Conservation (phyloP, 2,113 vertebrate genomes). For the Cettia cetti region DNA sequence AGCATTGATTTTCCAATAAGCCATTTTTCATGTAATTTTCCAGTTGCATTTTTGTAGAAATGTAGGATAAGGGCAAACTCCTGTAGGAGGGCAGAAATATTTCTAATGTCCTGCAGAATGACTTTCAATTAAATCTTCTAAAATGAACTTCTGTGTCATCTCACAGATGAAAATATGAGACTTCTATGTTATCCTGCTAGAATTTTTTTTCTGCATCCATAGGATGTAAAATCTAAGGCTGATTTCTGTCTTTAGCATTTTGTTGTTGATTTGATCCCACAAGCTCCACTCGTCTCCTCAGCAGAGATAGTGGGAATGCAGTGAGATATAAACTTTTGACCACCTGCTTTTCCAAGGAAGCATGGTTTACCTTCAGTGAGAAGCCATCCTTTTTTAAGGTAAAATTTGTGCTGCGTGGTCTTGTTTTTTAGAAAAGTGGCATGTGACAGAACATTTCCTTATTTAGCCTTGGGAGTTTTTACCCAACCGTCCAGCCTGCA, state of each 20-base stretch:
- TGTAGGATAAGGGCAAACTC: neutral
- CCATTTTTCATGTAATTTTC: neutral
- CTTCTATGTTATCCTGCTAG: neutral
- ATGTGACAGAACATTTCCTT: slow-evolving; percentile 64
- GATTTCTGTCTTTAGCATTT: neutral
- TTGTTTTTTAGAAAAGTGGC: slow-evolving; percentile 2
- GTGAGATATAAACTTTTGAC: neutral
- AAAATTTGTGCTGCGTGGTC: neutral
- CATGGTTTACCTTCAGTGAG: neutral
- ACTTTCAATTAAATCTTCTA: neutral
- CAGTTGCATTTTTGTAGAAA: neutral
- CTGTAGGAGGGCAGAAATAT: neutral
- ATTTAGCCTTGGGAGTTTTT: slow-evolving; percentile 17
- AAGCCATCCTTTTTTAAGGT: neutral
- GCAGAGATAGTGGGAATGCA: neutral
- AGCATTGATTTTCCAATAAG: neutral
- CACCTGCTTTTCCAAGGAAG: neutral
- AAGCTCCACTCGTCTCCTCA: neutral
- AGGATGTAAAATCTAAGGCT: neutral
- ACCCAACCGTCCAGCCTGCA: neutral
- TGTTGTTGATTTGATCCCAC: neutral
- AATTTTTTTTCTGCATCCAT: neutral
- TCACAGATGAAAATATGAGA: neutral
- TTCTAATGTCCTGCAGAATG: neutral
- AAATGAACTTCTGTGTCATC: neutral